Percentiles rank a stretch among this genome's conserved stretches.
phyloP scores from a whole-genome alignment of 2,888 invertebrate genomes.

The Uloborus plumipes region DNA sequence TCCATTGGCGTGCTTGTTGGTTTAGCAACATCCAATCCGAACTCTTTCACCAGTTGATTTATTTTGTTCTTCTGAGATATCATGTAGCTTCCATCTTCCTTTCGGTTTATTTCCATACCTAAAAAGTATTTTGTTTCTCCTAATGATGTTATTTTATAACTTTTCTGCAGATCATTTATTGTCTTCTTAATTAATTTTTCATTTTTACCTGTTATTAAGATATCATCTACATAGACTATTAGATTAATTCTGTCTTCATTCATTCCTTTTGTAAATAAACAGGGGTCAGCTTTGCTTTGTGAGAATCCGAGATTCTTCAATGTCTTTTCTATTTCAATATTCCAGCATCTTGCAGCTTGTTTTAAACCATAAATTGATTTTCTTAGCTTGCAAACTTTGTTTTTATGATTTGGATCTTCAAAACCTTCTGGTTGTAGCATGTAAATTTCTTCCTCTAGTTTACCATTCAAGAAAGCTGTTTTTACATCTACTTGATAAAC shows the following conservation, averaged over 20 bases:
- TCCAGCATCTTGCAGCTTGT: not conserved
- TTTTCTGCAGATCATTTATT: too few species aligned
- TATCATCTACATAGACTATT: too few species aligned
- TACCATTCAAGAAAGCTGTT: not conserved
- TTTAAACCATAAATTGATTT: not conserved
- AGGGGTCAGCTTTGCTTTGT: not conserved
- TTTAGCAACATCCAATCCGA: too few species aligned
- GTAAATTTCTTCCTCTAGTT: not conserved
- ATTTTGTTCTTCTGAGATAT: too few species aligned
- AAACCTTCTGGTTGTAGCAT: not conserved
- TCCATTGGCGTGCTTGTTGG: not conserved
- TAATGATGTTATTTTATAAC: too few species aligned
- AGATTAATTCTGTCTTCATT: too few species aligned
- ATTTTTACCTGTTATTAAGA: too few species aligned
- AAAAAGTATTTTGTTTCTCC: too few species aligned
- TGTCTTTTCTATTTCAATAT: not conserved
- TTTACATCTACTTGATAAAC: not conserved
- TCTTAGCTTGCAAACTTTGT: not conserved
- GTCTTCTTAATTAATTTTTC: too few species aligned
- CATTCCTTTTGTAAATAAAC: not conserved
- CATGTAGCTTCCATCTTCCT: too few species aligned
- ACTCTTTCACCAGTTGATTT: too few species aligned
- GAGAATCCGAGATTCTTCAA: not conserved
- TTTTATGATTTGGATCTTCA: not conserved
- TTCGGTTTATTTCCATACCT: too few species aligned